phyloP scores from a whole-genome alignment of 2,797 vertebrate genomes.

The Malacoctenus gilli region DNA sequence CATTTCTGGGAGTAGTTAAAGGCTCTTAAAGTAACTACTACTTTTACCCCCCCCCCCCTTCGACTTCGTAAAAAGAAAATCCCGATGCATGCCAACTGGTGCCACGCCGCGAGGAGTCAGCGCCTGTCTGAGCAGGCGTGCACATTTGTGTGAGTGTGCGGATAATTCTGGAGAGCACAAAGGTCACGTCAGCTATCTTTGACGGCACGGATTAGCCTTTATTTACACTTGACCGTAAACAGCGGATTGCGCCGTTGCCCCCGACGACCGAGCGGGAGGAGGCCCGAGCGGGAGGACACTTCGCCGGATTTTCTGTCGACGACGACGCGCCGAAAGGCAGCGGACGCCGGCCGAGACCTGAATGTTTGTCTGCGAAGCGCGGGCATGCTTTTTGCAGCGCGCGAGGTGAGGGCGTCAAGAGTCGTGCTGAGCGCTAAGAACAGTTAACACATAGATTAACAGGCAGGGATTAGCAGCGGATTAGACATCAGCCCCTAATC shows the following conservation, averaged over 20 bases:
- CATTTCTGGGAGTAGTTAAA: constrained; percentile 71
- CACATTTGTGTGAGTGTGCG: constrained; percentile 53
- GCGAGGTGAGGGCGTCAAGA: constrained; percentile 38
- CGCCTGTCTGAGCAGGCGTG: constrained; percentile 30
- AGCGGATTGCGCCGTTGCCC: not conserved
- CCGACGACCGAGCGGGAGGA: constrained; percentile 3
- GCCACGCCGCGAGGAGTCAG: constrained; percentile 30
- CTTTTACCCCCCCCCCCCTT: constrained; percentile 50
- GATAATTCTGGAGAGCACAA: constrained; percentile 33
- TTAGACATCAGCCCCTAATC: constrained; percentile 71
- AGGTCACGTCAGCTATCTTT: constrained; percentile 48
- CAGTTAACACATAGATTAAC: constrained; percentile 69
- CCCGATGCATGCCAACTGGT: constrained; percentile 46
- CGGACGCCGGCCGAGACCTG: no score
- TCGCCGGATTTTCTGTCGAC: constrained; percentile 1
- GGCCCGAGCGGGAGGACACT: not conserved
- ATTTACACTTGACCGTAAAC: constrained; percentile 27
- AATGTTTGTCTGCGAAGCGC: no score
- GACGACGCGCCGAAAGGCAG: no score
- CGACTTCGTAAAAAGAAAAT: constrained; percentile 13
- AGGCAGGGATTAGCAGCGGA: constrained; percentile 66
- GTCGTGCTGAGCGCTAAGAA: constrained; percentile 38
- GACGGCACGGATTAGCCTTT: constrained; percentile 38
- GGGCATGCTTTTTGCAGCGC: constrained; percentile 15
- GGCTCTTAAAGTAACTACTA: constrained; percentile 70